Conservation (phyloP, 2,113 vertebrate species). For the Megaleporinus macrocephalus region DNA sequence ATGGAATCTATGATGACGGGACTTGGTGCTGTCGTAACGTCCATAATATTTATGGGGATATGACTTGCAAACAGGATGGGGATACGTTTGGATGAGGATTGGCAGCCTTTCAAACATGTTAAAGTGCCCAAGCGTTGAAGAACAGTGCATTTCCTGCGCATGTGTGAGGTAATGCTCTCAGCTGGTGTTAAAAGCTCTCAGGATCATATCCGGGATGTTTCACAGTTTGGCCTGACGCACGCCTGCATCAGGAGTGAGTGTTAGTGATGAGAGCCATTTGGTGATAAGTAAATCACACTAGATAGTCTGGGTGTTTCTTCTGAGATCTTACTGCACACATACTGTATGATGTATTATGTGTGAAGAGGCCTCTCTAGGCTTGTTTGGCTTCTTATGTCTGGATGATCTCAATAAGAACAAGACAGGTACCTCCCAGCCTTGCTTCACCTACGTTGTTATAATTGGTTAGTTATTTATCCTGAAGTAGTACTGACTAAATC, state of each 20-base stretch:
- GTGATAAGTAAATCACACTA: constrained; percentile 64
- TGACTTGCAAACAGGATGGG: constrained; percentile 49
- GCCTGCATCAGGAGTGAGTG: constrained; percentile 55
- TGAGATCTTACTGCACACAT: background rate
- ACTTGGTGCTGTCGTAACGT: constrained; percentile 50
- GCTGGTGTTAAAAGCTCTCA: constrained; percentile 25
- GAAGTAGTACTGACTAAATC: background rate
- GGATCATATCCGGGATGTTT: constrained; percentile 40
- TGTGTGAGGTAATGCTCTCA: constrained; percentile 31
- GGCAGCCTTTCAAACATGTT: constrained; percentile 4
- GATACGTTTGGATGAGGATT: background rate
- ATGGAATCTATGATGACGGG: constrained; percentile 53
- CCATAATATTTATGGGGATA: constrained; percentile 47
- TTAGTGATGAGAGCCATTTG: constrained; percentile 65
- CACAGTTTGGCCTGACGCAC: constrained; percentile 64
- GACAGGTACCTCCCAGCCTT: background rate
- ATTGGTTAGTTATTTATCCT: background rate
- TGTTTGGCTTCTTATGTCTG: background rate
- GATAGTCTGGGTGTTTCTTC: constrained; percentile 42
- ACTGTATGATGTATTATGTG: constrained; percentile 9
- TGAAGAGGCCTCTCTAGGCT: background rate
- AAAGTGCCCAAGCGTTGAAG: background rate
- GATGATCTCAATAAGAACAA: background rate
- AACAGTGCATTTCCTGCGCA: background rate
- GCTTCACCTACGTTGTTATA: background rate